These are phyloP conservation scores for Orthosia incerta DNA, from an alignment of 2,888 invertebrate species.

Conservation along the genomic window DNA sequence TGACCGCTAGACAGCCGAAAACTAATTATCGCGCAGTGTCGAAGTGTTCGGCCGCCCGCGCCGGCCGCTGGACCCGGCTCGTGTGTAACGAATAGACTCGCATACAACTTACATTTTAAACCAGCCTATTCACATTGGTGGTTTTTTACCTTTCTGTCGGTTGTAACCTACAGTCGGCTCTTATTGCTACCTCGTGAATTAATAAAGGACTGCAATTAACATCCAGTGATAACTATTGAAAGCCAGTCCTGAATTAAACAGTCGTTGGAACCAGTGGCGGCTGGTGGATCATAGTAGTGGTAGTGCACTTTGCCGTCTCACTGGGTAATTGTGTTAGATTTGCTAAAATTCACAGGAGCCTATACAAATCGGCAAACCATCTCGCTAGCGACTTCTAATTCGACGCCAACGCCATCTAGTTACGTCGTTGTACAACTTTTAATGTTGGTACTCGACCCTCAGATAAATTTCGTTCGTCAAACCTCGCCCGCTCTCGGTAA, in stretches of 20 bases:
- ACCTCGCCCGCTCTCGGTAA: no score
- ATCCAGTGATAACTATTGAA: slow-evolving; percentile 11
- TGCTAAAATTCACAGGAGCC: no score
- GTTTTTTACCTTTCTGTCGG: slow-evolving; percentile 40
- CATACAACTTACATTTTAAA: slow-evolving; percentile 57
- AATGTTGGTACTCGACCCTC: no score
- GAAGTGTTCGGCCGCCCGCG: slow-evolving; percentile 66
- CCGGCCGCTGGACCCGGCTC: slow-evolving; percentile 49
- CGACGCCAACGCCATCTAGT: no score
- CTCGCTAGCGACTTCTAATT: no score
- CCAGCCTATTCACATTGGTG: slow-evolving; percentile 30
- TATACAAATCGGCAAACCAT: no score
- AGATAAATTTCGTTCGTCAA: no score
- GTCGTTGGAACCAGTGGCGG: slow-evolving; percentile 3
- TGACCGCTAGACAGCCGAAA: slow-evolving; percentile 82
- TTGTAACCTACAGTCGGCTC: slow-evolving; percentile 10
- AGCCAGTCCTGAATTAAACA: slow-evolving; percentile 22
- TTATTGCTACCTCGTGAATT: slow-evolving; percentile 30
- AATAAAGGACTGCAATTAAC: slow-evolving; percentile 39
- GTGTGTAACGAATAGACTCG: slow-evolving; percentile 59
- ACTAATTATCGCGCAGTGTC: slow-evolving; percentile 82
- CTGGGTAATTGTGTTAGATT: no score
- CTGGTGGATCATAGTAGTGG: no score
- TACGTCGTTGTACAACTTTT: no score
- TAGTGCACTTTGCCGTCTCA: no score